Conservation (phyloP, 2,888 invertebrate species). For the Watsonalla cultraria region DNA sequence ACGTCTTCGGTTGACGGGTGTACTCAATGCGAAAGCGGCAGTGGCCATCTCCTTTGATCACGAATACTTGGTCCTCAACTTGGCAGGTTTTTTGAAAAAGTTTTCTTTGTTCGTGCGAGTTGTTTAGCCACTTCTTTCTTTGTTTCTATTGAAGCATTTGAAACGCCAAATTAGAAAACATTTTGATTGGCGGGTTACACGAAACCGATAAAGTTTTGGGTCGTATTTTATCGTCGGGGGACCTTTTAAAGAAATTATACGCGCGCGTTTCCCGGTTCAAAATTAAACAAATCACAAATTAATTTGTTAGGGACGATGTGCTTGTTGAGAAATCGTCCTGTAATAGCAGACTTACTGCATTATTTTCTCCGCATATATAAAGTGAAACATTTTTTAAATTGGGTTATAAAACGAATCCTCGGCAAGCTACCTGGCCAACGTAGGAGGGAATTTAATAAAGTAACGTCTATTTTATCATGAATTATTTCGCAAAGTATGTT, state of each 20-base stretch:
- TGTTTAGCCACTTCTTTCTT: conserved; percentile 49
- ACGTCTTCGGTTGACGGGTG: conserved; percentile 35
- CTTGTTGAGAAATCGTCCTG: conserved; percentile 28
- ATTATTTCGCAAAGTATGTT: conserved; percentile 48
- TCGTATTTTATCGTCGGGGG: conserved; percentile 25
- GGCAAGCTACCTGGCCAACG: conserved; percentile 50
- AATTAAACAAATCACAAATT: conserved; percentile 15
- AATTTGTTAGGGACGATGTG: conserved; percentile 7
- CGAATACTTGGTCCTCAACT: conserved; percentile 50
- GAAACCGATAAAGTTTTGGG: conserved; percentile 37
- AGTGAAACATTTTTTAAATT: conserved; percentile 67
- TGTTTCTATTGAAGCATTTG: conserved; percentile 41
- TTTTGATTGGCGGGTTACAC: conserved; percentile 41
- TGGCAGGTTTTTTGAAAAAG: conserved; percentile 50
- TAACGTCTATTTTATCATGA: conserved; percentile 60
- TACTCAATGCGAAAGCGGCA: conserved; percentile 33
- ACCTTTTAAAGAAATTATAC: conserved; percentile 39
- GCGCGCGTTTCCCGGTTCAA: conserved; percentile 4
- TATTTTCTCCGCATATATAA: conserved; percentile 54
- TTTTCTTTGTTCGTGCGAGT: conserved; percentile 41
- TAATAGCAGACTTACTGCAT: conserved; percentile 51
- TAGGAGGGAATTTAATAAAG: conserved; percentile 67
- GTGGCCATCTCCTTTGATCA: conserved; percentile 56
- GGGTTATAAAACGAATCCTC: conserved; percentile 62
- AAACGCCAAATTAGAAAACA: conserved; percentile 42